These are phyloP conservation scores for Geococcyx californianus DNA, from an alignment of 2,113 vertebrate genomes.

Conservation along the genomic window DNA sequence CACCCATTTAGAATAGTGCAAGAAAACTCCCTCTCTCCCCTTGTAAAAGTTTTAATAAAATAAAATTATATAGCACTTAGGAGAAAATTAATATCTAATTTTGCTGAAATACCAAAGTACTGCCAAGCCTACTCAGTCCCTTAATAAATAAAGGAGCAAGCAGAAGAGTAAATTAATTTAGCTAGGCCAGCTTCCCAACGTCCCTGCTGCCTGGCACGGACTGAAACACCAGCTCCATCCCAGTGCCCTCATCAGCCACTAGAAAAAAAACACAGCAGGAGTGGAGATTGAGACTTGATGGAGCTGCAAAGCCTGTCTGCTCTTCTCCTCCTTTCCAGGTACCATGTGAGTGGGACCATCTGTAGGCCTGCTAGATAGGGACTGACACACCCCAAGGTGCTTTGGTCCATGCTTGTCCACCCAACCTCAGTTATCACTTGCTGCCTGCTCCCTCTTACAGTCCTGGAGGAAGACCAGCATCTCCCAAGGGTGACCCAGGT, in stretches of 20 bases:
- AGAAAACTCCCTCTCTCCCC: not conserved
- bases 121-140: not conserved
- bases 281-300: accelerated
- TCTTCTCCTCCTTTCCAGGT: not conserved
- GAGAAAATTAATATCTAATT: slow-evolving; percentile 44
- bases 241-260: not conserved
- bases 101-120: not conserved
- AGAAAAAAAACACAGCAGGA: not conserved
- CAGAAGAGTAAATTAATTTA: not conserved
- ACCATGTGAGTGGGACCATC: accelerated
- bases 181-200: not conserved
- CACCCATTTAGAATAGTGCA: not conserved
- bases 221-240: not conserved
- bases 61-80: slow-evolving; percentile 19
- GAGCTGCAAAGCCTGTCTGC: accelerated
- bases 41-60: slow-evolving; percentile 57
- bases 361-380: accelerated
- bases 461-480: no score
- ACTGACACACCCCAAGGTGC: accelerated
- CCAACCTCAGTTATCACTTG: not conserved
- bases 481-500: not conserved
- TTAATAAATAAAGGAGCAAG: not conserved
- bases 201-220: not conserved
- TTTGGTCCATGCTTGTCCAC: not conserved
- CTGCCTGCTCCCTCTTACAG: not conserved